A percentile compares a stretch with the other conserved stretches of the same genome.
These are phyloP conservation scores for Scolopax mira DNA, from an alignment of 2,113 vertebrate species.

Conservation along the genomic window DNA sequence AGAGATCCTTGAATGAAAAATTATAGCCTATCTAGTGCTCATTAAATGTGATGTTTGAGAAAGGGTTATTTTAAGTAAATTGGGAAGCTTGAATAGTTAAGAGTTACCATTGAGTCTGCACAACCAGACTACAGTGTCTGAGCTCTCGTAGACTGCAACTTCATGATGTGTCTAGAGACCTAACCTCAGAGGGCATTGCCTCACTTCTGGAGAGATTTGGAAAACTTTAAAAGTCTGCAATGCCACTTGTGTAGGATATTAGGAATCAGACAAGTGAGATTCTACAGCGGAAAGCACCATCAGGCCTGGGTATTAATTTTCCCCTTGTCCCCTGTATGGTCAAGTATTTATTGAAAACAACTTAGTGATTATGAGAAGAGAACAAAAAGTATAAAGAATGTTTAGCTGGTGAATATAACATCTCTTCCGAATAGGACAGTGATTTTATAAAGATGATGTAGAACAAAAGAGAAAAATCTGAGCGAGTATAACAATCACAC, in stretches of 20 bases:
- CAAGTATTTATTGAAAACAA: background rate
- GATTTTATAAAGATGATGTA: background rate
- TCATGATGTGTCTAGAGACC: background rate
- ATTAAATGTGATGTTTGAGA: background rate
- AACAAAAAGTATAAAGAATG: background rate
- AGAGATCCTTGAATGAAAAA: background rate
- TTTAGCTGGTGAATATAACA: background rate
- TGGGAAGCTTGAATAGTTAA: background rate
- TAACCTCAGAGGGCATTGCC: background rate
- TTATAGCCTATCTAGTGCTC: background rate
- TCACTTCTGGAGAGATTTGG: background rate
- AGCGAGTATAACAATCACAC: background rate
- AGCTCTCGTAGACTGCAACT: background rate
- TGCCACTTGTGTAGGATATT: background rate
- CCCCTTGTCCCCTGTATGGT: accelerated
- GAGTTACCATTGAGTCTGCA: background rate
- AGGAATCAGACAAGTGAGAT: background rate
- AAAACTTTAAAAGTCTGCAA: background rate
- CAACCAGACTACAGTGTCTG: background rate
- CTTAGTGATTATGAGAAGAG: background rate
- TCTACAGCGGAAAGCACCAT: background rate
- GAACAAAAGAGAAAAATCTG: background rate
- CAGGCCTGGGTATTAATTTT: background rate
- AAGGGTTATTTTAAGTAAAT: background rate
- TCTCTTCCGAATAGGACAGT: background rate